Percentiles rank a stretch among this genome's conserved stretches.
phyloP scores from a whole-genome alignment of 1,140 invertebrate species.

The Heliothis subflexa region DNA sequence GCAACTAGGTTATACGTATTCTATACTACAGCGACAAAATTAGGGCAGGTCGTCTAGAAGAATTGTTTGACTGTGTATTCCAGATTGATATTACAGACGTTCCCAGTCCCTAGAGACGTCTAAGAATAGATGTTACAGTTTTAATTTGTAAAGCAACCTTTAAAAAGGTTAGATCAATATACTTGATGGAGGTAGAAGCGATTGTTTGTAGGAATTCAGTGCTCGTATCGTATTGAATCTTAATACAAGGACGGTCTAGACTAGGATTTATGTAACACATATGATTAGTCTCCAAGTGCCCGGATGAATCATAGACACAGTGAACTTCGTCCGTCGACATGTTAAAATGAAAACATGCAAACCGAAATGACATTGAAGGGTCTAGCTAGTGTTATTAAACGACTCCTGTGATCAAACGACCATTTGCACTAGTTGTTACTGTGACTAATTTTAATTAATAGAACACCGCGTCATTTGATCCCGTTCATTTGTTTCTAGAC shows the following conservation, averaged over 20 bases:
- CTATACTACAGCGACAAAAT: slow-evolving; percentile 19
- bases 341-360: slow-evolving; percentile 22
- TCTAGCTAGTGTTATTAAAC: neutral
- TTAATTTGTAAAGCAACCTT: slow-evolving; percentile 20
- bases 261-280: slow-evolving; percentile 33
- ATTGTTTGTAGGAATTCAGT: slow-evolving; percentile 13
- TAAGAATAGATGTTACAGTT: slow-evolving; percentile 29
- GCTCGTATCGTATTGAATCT: slow-evolving; percentile 8
- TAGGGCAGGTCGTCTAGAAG: slow-evolving; percentile 30
- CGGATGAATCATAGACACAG: slow-evolving; percentile 14
- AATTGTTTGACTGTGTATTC: slow-evolving; percentile 10
- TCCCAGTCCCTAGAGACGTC: neutral
- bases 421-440: neutral
- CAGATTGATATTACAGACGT: slow-evolving; percentile 19
- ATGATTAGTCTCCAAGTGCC: neutral
- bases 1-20: slow-evolving; percentile 32
- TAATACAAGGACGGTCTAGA: slow-evolving; percentile 19
- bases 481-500: neutral
- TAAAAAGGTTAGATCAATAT: slow-evolving; percentile 6
- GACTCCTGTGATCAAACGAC: neutral
- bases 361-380: neutral
- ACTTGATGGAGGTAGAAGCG: neutral
- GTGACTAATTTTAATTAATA: neutral
- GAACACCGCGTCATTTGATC: neutral
- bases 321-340: slow-evolving; percentile 19